Conservation (phyloP, 2,797 vertebrate genomes). For the Hoplostethus atlanticus region DNA sequence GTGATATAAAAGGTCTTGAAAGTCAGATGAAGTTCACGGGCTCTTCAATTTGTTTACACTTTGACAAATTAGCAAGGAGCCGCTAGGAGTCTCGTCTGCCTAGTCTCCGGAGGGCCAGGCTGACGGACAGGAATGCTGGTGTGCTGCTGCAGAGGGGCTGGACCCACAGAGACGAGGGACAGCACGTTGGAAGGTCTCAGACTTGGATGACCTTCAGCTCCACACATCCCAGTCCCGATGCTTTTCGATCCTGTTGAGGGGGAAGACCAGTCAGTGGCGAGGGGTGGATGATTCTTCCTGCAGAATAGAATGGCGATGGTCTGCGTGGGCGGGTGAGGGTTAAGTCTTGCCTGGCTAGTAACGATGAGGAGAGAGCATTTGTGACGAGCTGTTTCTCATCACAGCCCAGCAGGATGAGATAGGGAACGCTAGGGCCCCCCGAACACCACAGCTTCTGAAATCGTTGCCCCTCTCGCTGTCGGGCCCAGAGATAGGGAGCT, state of each 20-base stretch:
- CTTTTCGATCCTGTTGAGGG: conserved; percentile 12
- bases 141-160: conserved; percentile 17
- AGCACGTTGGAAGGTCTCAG: conserved; percentile 29
- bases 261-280: conserved; percentile 26
- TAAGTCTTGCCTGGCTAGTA: conserved; percentile 64
- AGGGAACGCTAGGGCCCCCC: conserved; percentile 43
- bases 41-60: conserved; percentile 58
- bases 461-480: conserved; percentile 37
- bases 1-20: conserved; percentile 43
- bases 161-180: conserved; percentile 32
- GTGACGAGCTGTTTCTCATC: conserved; percentile 84
- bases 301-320: conserved; percentile 11
- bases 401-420: conserved; percentile 75
- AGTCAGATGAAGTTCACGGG: conserved; percentile 28
- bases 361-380: conserved; percentile 60
- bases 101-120: conserved; percentile 61
- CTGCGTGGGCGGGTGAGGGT: conserved; percentile 68
- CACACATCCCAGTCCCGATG: conserved; percentile 3
- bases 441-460: conserved; percentile 55
- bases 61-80: conserved; percentile 61
- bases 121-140: conserved; percentile 73
- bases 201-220: conserved; percentile 42
- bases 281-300: conserved; percentile 13
- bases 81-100: conserved; percentile 60
- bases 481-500: conserved; percentile 56